Conservation (phyloP, 2,888 invertebrate genomes). For the Paralinhomoeus sp. region DNA sequence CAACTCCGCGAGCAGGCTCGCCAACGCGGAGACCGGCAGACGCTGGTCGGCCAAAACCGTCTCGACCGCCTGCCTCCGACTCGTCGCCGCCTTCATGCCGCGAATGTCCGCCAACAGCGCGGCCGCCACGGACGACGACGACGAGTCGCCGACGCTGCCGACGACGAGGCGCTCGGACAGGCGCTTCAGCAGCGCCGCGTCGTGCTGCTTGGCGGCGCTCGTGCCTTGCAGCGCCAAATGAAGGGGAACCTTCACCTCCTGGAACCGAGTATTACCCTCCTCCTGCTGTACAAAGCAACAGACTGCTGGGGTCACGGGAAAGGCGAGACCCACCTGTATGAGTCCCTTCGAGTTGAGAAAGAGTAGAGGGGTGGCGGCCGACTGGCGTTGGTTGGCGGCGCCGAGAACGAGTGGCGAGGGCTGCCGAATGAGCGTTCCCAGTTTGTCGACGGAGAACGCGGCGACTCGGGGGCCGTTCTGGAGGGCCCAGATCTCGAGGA, state of each 20-base stretch:
- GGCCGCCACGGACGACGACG: no score
- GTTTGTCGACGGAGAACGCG: constrained; percentile 63
- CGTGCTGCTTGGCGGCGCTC: constrained; percentile 1
- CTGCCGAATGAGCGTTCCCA: constrained; percentile 30
- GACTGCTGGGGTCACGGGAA: no score
- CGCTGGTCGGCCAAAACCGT: no score
- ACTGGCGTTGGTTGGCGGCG: no score
- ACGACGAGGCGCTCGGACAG: not conserved
- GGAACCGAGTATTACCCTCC: not conserved
- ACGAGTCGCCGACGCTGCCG: no score
- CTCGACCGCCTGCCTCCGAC: not conserved
- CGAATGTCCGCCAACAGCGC: no score
- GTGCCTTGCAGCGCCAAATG: constrained; percentile 1
- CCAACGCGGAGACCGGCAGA: no score
- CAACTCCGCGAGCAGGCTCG: not conserved
- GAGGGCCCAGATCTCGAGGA: constrained; percentile 56
- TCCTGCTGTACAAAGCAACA: no score
- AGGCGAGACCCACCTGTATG: no score
- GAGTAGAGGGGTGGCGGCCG: no score
- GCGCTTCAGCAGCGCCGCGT: not conserved
- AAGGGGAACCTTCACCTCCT: not conserved
- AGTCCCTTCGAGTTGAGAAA: no score
- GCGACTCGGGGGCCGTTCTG: constrained; percentile 69
- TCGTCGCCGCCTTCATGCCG: not conserved
- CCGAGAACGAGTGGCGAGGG: no score